A percentile compares a stretch with the other conserved stretches of the same genome.
These are phyloP conservation scores for Erinaceus europaeus DNA, from an alignment of 2,113 vertebrate species.

Conservation along the genomic window DNA sequence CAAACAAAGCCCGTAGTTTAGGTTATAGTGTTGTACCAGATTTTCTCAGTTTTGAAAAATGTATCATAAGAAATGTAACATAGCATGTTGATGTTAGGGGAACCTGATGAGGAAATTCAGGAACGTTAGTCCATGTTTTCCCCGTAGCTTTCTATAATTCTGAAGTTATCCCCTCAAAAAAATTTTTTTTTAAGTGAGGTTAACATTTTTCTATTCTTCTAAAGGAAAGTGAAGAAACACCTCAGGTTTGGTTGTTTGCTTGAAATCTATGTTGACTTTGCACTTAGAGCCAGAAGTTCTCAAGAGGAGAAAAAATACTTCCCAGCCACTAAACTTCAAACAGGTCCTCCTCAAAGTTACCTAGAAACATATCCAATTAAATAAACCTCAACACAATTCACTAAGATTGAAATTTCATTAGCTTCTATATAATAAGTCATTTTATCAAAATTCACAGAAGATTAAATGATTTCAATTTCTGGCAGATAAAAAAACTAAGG, in stretches of 20 bases:
- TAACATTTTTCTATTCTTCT: not conserved
- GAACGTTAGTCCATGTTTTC: not conserved
- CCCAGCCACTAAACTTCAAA: not conserved
- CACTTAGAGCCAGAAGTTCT: not conserved
- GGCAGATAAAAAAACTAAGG: conserved; percentile 1
- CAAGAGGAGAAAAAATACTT: not conserved
- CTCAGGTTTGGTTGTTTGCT: not conserved
- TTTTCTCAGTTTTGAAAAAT: not conserved
- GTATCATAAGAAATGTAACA: not conserved
- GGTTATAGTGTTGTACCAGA: not conserved
- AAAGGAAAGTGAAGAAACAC: not conserved
- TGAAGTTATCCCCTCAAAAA: not conserved
- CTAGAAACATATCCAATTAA: not conserved
- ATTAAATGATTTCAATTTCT: conserved; percentile 21
- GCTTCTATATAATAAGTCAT: not conserved
- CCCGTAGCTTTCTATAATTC: no score
- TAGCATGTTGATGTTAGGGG: not conserved
- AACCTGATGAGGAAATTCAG: not conserved
- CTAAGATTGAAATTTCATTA: not conserved
- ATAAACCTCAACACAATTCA: not conserved
- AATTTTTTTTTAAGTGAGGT: not conserved
- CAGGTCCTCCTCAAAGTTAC: not conserved
- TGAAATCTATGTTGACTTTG: conserved; percentile 20
- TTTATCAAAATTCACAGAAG: not conserved
- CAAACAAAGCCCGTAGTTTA: conserved; percentile 5